Percentiles rank a stretch among this genome's conserved stretches.
These are phyloP conservation scores for Ferdinandea cuprea DNA, from an alignment of 2,888 invertebrate species.

Conservation along the genomic window DNA sequence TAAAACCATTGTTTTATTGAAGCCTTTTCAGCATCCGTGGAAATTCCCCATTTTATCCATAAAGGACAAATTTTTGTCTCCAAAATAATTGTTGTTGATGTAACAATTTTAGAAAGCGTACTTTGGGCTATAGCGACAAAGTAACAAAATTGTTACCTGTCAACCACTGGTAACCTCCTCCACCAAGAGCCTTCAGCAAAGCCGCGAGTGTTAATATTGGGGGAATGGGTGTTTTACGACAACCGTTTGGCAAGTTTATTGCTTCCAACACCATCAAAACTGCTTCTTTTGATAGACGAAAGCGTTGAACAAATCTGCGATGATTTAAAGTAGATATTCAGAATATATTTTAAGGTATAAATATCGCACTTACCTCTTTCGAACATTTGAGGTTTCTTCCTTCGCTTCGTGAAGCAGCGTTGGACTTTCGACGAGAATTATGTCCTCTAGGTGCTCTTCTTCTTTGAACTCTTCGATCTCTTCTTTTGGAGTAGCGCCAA, in stretches of 20 bases:
- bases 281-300: background rate
- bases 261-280: background rate
- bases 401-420: too few relatives aligned
- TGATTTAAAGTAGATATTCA: background rate
- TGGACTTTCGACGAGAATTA: too few relatives aligned
- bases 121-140: conserved; percentile 10
- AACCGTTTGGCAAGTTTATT: background rate
- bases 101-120: background rate
- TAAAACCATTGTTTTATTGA: conserved; percentile 6
- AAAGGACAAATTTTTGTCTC: conserved; percentile 1
- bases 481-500: too few relatives aligned
- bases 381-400: too few relatives aligned
- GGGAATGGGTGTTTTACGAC: background rate
- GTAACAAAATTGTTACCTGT: conserved; percentile 28
- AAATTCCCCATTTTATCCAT: conserved; percentile 20
- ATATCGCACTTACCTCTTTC: too few relatives aligned
- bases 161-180: conserved; percentile 2
- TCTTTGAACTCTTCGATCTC: too few relatives aligned
- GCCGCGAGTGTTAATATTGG: conserved; percentile 1
- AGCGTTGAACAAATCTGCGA: background rate
- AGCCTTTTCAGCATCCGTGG: background rate
- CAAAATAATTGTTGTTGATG: background rate
- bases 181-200: background rate
- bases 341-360: too few relatives aligned
- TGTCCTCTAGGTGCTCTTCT: too few relatives aligned